Conservation (phyloP, 2,797 vertebrate species). For the Pangasius sanitwongsei region DNA sequence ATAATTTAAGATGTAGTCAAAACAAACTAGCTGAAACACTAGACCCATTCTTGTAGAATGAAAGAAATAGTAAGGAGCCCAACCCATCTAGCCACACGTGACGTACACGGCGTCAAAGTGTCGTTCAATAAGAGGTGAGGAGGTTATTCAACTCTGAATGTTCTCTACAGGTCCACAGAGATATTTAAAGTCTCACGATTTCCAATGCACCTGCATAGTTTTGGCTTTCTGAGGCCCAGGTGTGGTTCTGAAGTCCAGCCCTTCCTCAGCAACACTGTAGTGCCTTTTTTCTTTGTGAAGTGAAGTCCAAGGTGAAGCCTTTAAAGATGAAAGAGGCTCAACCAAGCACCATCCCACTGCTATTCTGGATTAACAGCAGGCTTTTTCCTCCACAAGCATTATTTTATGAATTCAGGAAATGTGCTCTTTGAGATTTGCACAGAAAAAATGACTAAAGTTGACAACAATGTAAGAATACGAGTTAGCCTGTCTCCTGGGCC, state of each 20-base stretch:
- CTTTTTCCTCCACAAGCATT: slow-evolving; percentile 39
- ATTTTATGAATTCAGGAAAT: slow-evolving; percentile 51
- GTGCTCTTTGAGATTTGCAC: slow-evolving; percentile 45
- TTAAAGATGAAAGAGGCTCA: slow-evolving; percentile 30
- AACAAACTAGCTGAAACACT: slow-evolving; percentile 46
- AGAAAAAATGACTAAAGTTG: slow-evolving; percentile 42
- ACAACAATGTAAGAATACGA: slow-evolving; percentile 43
- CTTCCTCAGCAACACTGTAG: slow-evolving; percentile 36
- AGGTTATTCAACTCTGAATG: slow-evolving; percentile 52
- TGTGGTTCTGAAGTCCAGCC: slow-evolving; percentile 17
- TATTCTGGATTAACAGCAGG: slow-evolving; percentile 26
- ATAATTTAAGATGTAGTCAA: slow-evolving; percentile 45
- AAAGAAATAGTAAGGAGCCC: slow-evolving; percentile 35
- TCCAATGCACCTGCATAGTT: slow-evolving; percentile 45
- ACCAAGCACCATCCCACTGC: slow-evolving; percentile 24
- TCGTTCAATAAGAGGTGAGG: slow-evolving; percentile 44
- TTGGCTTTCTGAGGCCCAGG: slow-evolving; percentile 25
- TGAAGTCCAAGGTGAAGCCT: slow-evolving; percentile 21
- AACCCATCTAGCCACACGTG: slow-evolving; percentile 34
- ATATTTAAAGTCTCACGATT: slow-evolving; percentile 23
- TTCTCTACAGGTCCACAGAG: slow-evolving; percentile 37
- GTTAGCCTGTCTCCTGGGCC: slow-evolving; percentile 30
- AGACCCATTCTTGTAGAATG: slow-evolving; percentile 44
- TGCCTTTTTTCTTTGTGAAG: slow-evolving; percentile 30
- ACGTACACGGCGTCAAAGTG: slow-evolving; percentile 35